Evolutionary conservation across 2,888 invertebrate genomes (phyloP), one percentile per base, ranked within the genome.

Genomic region (Caprella mutica): DNA sequence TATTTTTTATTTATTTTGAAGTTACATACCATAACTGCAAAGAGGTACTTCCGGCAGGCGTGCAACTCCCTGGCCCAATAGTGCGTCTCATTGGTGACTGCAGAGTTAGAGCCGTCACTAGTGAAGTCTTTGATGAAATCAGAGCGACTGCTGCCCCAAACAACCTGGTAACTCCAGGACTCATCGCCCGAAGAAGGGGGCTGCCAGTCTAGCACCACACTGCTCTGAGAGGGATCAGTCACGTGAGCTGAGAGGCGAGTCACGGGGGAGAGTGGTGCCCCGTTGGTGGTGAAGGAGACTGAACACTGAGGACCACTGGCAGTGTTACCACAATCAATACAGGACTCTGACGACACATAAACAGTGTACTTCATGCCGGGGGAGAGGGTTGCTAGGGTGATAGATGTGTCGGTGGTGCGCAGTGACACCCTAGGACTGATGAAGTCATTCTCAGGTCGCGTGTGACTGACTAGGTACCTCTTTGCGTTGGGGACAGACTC

Each of bases 31-130:
- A 62, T 55, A 4, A 86, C 81, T 4, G 80, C 78, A 70, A 88
- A 82, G 54, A 82, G 71, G 70, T 88, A 88, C 1, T 76, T 77
- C 69, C 85, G 83, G 67, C 89, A 90, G 1, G 85, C 79, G 65
- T 82, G 78, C 65, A 89, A 71, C 42, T 80, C 75, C 4, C 76
- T 74, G 9, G 88, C 73, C 0, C 52, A 24, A 24, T 48, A 40
- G n/a, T 60, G 48, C n/a, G 58, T 60, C 35, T 55, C 55, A 3
- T 43, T 17, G 1, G 60, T 64, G 5, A 23, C 19, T 4, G 14
- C 29, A 5, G 51, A 29, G n/a, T n/a, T n/a, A 5, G 46, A 46
- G 17, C 30, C 46, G 29, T 30, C 33, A 5, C 19, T 6, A 30
- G 58, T 52, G 26, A 33, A 12, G 14, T 53, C 26, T 19, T 56